Conservation (phyloP, 2,888 invertebrate genomes). For the Copidosoma aretas region DNA sequence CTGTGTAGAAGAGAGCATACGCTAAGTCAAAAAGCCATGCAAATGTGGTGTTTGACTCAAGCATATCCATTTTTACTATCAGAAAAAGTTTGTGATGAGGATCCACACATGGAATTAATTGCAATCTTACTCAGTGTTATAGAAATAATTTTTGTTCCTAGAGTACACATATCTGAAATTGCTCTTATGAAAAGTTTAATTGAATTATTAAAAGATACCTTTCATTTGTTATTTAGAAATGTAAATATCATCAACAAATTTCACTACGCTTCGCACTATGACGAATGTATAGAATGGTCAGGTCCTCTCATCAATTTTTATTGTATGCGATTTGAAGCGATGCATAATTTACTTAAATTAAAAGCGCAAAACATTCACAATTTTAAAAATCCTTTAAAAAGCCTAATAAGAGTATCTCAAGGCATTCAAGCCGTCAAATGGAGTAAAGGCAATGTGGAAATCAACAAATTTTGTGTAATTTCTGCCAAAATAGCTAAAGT, state of each 20-base stretch:
- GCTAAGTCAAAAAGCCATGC: slow-evolving; percentile 25
- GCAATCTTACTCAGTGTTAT: not conserved
- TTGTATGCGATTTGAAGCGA: slow-evolving; percentile 1
- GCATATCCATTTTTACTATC: slow-evolving; percentile 11
- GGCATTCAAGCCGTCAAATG: not conserved
- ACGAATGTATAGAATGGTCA: slow-evolving; percentile 2
- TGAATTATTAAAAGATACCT: not conserved
- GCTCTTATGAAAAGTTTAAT: not conserved
- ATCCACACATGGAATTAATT: slow-evolving; percentile 6
- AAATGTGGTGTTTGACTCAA: slow-evolving; percentile 29
- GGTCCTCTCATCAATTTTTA: not conserved
- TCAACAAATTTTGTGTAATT: no score
- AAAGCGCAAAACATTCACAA: slow-evolving; percentile 10
- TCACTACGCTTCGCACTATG: not conserved
- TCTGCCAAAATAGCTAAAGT: no score
- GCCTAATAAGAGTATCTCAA: not conserved
- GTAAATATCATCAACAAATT: slow-evolving; percentile 5
- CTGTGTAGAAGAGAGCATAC: not conserved
- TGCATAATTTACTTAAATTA: not conserved
- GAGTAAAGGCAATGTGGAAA: no score
- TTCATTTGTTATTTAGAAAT: not conserved
- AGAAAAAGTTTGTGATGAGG: not conserved
- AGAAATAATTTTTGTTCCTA: slow-evolving; percentile 7
- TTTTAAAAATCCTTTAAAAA: slow-evolving; percentile 15
- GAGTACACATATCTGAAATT: not conserved